Evolutionary conservation across 1,140 invertebrate genomes (phyloP), one percentile per base, ranked within the genome.

Genomic region (Anoplophora glabripennis): DNA sequence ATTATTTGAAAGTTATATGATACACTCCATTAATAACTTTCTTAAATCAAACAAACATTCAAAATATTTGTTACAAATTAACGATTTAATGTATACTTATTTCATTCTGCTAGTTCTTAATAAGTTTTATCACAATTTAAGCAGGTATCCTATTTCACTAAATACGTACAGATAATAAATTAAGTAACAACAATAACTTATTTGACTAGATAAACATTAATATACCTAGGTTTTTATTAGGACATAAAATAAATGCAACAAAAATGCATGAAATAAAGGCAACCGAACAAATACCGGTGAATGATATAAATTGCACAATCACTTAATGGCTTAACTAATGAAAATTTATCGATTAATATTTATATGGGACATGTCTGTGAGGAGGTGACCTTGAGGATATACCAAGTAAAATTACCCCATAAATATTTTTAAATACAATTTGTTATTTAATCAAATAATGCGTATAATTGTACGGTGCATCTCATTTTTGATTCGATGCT

Each of bases 161-260:
- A 54, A 53, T 64, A 64, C 47, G 57, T 64, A 63, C 35, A 61
- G 46, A 36, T 55, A 60, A 64, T 64, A 60, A 64, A 64, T 64
- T 64, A 64, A 64, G 62, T 64, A 64, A 64, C 52, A 63, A 64
- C 57, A 63, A 64, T 60, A 60, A 64, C 58, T 60, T 60, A 60
- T 41, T 46, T 64, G 62, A 64, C 62, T 64, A 64, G 62, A 64
- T 37, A 47, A 47, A 47, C 37, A 36, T 44, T 55, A 46, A 47
- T 17, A 47, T 28, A 14, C 45, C 18, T 47, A 28, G 18, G 18
- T 47, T 15, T 45, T 47, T 4, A 47, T 15, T n/a, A 28, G n/a
- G 11, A 15, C 18, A 47, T 18, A 47, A n/a, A 28, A n/a, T 14
- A 47, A 18, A 15, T 17, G 21, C n/a, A n/a, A 11, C 45, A 47